phyloP scores from a whole-genome alignment of 2,888 invertebrate genomes.

The Tenthredo distinguenda region DNA sequence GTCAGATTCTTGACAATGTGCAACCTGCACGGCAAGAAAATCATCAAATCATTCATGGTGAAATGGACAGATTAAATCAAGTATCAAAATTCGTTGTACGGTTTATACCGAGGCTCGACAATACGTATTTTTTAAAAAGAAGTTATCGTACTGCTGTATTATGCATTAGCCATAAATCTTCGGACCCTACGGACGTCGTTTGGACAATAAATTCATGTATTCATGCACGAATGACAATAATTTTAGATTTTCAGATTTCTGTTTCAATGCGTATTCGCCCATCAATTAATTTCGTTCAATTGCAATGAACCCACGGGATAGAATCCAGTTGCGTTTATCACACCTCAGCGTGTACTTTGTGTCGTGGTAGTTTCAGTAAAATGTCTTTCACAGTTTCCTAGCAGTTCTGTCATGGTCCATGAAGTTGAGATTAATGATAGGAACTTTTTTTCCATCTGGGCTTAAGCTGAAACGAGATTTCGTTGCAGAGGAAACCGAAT shows the following conservation, averaged over 20 bases:
- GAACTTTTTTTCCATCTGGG: neutral
- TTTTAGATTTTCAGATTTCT: neutral
- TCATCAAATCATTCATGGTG: neutral
- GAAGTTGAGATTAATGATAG: slow-evolving; percentile 38
- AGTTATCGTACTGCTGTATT: neutral
- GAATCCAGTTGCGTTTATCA: neutral
- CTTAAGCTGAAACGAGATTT: neutral
- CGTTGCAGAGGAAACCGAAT: neutral
- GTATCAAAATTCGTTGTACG: neutral
- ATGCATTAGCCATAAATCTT: neutral
- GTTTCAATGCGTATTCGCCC: neutral
- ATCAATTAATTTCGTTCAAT: neutral
- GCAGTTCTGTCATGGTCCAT: neutral
- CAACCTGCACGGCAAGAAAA: neutral
- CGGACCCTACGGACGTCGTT: neutral
- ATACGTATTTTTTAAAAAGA: neutral
- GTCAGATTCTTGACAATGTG: neutral
- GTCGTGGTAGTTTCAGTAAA: neutral
- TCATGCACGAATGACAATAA: neutral
- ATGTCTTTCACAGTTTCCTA: slow-evolving; percentile 24
- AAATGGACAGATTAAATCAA: neutral
- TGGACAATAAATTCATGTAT: slow-evolving; percentile 1
- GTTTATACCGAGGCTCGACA: neutral
- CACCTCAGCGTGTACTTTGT: neutral
- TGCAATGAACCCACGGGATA: slow-evolving; percentile 9